Evolutionary conservation across 2,888 invertebrate species (phyloP), one percentile per base, ranked within the genome.

Genomic region (Latheticus oryzae): DNA sequence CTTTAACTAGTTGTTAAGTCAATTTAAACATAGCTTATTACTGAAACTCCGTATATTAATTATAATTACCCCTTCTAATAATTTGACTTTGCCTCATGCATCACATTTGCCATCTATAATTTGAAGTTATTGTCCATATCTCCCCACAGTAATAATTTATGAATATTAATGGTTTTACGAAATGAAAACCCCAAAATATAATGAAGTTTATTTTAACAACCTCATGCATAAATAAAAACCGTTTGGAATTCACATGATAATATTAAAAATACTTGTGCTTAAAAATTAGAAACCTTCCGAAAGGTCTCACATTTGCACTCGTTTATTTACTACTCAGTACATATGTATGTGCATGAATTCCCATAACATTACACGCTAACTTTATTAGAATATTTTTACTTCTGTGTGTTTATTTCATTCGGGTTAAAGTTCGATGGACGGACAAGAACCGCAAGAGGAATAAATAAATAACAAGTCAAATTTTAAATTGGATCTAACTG

Each of bases 81-180:
- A 50, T 50, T 50, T 19, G 24, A 11, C 35, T 12, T 26, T 48
- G 45, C 32, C 45, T 28, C 37, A 50, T 50, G 30, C 50, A 50
- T 50, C 50, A 50, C 26, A 26, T 50, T 62, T 65, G 65, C 65
- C 67, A 64, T 68, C 67, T 70, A 67, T 75, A 74, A 75, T 75
- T 75, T 73, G 72, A 65, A 74, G 71, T 74, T 74, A 75, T 75
- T 74, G 73, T 75, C 72, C 74, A 73, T 72, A 72, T 72, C 72
- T 70, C 70, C 72, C 72, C 60, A n/a, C n/a, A n/a, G 56, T 56
- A 47, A 60, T 65, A 70, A 72, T 73, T 73, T 73, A 73, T 74
- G 71, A 68, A 73, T 73, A 73, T 72, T 72, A 72, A 70, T 68
- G 70, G 66, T 60, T 58, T 61, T 47, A 43, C 37, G 26, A 30